Conservation (phyloP, 2,888 invertebrate species). For the Sminthurinus aureus region DNA sequence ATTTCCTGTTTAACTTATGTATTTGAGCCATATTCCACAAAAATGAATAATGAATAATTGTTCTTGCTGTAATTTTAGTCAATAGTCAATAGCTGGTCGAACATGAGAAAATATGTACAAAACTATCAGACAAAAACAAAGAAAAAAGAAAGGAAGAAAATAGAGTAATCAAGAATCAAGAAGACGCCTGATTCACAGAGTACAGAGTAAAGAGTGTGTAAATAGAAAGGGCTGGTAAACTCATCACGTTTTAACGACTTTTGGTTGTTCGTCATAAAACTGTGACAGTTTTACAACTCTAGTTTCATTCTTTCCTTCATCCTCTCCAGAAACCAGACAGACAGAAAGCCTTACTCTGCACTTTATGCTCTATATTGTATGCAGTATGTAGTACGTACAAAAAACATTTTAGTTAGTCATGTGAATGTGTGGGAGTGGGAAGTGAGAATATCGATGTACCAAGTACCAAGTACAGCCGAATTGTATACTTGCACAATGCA, state of each 20-base stretch:
- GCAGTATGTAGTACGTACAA: no score
- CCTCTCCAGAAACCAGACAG: not conserved
- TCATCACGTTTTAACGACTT: constrained; percentile 27
- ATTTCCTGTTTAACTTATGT: no score
- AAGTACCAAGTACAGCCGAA: no score
- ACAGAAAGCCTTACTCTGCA: no score
- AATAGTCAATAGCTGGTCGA: no score
- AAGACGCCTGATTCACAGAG: not conserved
- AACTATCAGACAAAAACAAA: not conserved
- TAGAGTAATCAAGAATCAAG: not conserved
- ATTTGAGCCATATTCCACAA: no score
- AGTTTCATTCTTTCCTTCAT: constrained; percentile 6
- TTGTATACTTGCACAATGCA: no score
- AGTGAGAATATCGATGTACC: no score
- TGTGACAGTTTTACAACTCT: constrained; percentile 24
- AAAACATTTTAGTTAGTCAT: no score
- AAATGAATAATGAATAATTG: no score
- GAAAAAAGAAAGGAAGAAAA: not conserved
- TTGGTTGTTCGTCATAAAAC: constrained; percentile 28
- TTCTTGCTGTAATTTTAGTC: not conserved
- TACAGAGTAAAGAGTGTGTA: not conserved
- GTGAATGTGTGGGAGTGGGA: no score
- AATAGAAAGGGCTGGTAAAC: constrained; percentile 9
- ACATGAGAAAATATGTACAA: not conserved
- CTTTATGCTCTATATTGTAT: no score